Evolutionary conservation across 2,113 vertebrate genomes (phyloP), one percentile per base, ranked within the genome.

Genomic region (Alosa alosa): DNA sequence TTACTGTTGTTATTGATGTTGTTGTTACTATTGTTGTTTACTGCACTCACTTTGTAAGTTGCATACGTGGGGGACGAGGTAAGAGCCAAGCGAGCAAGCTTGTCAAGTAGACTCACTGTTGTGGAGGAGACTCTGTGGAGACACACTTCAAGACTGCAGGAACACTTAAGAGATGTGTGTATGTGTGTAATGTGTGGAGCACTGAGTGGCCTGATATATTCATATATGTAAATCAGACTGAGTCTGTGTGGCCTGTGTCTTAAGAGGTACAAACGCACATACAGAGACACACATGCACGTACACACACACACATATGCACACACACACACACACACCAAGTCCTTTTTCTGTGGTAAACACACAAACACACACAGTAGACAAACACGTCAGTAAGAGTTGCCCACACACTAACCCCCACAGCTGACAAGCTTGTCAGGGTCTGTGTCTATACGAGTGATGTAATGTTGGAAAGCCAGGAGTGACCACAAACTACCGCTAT

Each of bases 321-420:
- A 72, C 64, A 72, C 64, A 72, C 64, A 72, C n/a, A 72, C 25
- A 72, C 64, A 72, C 64, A 72, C 60, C 60, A 64, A 64, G n/a
- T 25, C 52, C 15, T n/a, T 64, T 64, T 11, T n/a, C 60, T 7
- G 22, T n/a, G 60, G 10, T 11, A 75, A 31, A 31, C 68, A 75
- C 68, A 75, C 31, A 31, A 31, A 31, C 31, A 31, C 68, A 75
- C 68, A 39, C 68, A 31, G 8, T 25, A 39, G 8, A 75, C 31
- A 75, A 31, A 75, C 31, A 36, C 8, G 20, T 64, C 22, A 22
- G n/a, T 64, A n/a, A 64, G 60, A 1, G 60, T 6, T 64, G 60
- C 60, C 60, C n/a, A 64, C 60, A n/a, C n/a, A 64, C 52, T 20
- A 17, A 55, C 52, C 13, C 60, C 60, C 60, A 64, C 60, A 64